Percentiles rank a stretch among this genome's conserved stretches.
Conservation (phyloP, 2,888 invertebrate species). For the Agrochola lychnidis region DNA sequence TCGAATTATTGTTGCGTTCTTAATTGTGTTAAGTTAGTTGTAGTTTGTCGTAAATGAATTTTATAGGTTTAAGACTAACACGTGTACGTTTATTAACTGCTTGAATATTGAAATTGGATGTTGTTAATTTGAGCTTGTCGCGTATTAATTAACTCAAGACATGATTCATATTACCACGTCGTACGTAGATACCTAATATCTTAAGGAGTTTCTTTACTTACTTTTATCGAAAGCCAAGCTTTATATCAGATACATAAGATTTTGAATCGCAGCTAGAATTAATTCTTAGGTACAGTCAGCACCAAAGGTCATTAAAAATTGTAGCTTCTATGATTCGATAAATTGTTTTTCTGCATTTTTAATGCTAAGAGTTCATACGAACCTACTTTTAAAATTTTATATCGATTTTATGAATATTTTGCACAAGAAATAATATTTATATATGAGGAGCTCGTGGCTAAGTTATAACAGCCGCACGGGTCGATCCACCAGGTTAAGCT, state of each 20-base stretch:
- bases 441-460: too few relatives aligned
- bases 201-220: background rate
- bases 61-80: slow-evolving; percentile 4
- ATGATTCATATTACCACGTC: background rate
- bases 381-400: background rate
- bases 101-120: too few relatives aligned
- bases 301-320: too few relatives aligned
- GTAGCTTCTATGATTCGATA: too few relatives aligned
- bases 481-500: too few relatives aligned
- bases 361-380: too few relatives aligned
- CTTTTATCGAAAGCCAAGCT: background rate
- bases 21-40: slow-evolving; percentile 5
- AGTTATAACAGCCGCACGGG: too few relatives aligned
- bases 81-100: too few relatives aligned
- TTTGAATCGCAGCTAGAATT: background rate
- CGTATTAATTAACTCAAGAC: background rate
- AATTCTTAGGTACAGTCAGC: background rate
- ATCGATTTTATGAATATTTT: too few relatives aligned
- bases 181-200: background rate
- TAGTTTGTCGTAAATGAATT: background rate
- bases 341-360: background rate
- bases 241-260: background rate
- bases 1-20: slow-evolving; percentile 11
- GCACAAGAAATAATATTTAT: too few relatives aligned
- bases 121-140: background rate